Evolutionary conservation across 2,797 vertebrate species (phyloP).

Genomic region (Bovichtus diacanthus): DNA sequence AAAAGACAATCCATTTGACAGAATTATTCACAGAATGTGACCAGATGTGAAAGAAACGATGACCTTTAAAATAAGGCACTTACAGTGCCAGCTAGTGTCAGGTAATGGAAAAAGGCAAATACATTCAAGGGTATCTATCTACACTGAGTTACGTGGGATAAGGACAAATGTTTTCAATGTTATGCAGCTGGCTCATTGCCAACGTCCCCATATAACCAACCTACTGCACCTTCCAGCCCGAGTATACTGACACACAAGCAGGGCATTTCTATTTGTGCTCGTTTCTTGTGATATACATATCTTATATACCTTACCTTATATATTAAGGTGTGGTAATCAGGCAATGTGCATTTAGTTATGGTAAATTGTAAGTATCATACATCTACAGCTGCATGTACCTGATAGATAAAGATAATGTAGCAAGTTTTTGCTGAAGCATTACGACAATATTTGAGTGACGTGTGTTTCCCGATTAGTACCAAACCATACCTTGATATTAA

Average conservation of each 20-base stretch:
- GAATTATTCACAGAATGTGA: too few relatives aligned
- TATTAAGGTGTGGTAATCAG: not conserved
- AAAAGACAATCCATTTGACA: too few relatives aligned
- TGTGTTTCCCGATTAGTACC: too few relatives aligned
- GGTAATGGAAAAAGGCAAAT: not conserved
- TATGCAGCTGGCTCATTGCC: conserved; percentile 49
- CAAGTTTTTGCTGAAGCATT: too few relatives aligned
- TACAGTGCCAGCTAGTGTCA: conserved; percentile 2
- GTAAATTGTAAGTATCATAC: not conserved
- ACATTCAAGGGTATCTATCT: conserved; percentile 5
- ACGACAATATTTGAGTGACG: too few relatives aligned
- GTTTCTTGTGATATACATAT: too few relatives aligned
- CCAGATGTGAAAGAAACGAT: too few relatives aligned
- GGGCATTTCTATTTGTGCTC: fast-evolving
- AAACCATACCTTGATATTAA: not conserved
- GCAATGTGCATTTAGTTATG: fast-evolving
- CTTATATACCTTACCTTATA: too few relatives aligned
- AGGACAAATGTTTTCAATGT: conserved; percentile 20
- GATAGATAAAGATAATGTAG: too few relatives aligned
- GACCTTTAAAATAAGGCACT: not conserved
- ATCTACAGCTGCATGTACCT: too few relatives aligned
- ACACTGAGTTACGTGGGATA: not conserved
- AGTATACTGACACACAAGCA: not conserved
- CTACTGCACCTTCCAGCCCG: conserved; percentile 4
- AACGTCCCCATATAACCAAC: conserved; percentile 29